These are phyloP conservation scores for Abscondita cerata DNA, from an alignment of 2,888 invertebrate species.

Conservation along the genomic window DNA sequence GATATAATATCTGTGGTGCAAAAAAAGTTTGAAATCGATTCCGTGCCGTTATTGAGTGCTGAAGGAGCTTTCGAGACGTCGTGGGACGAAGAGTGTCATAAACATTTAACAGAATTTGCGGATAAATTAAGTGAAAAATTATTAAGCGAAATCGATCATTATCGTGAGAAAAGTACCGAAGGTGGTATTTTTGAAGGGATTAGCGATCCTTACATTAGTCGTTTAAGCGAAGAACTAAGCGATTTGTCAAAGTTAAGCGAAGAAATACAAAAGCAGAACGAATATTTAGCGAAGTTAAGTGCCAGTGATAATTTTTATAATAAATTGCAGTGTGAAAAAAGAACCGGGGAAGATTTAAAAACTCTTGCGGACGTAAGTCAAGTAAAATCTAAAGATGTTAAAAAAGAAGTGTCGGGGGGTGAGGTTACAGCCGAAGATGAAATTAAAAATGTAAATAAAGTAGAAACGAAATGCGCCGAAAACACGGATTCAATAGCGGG, in stretches of 20 bases:
- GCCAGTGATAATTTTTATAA: conserved; percentile 57
- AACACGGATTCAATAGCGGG: conserved; percentile 44
- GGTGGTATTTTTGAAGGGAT: conserved; percentile 60
- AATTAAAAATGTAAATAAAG: conserved; percentile 36
- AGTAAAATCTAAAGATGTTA: conserved; percentile 18
- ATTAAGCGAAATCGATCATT: conserved; percentile 75
- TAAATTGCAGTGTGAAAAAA: conserved; percentile 44
- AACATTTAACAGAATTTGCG: conserved; percentile 79
- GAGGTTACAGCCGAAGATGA: conserved; percentile 42
- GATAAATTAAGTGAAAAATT: conserved; percentile 84
- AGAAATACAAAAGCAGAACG: conserved; percentile 66
- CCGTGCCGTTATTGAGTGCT: conserved; percentile 48
- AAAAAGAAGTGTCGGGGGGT: conserved; percentile 19
- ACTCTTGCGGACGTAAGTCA: conserved; percentile 11
- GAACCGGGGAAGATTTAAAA: conserved; percentile 21
- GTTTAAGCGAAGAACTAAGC: conserved; percentile 66
- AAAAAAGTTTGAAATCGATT: conserved; percentile 43
- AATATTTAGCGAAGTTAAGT: conserved; percentile 64
- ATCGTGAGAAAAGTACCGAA: conserved; percentile 62
- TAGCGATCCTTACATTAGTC: conserved; percentile 68
- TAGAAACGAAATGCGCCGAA: conserved; percentile 35
- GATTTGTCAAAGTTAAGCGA: conserved; percentile 65
- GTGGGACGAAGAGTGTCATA: conserved; percentile 72
- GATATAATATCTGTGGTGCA: conserved; percentile 57
- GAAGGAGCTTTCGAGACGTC: conserved; percentile 35